phyloP scores from a whole-genome alignment of 2,797 vertebrate species.

The Phalanger gymnotis region DNA sequence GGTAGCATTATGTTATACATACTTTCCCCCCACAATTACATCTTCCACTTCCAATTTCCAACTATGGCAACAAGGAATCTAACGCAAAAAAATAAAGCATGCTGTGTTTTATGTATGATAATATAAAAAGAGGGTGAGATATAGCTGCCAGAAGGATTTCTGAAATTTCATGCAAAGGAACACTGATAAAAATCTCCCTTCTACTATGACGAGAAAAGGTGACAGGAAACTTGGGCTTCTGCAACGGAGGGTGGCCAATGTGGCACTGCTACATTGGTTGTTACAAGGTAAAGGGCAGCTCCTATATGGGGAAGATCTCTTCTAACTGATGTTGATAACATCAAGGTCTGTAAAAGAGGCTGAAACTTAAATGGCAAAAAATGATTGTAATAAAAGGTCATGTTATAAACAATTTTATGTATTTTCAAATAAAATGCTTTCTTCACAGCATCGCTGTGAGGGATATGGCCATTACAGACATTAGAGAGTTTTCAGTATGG shows the following conservation, averaged over 20 bases:
- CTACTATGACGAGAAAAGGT: not conserved
- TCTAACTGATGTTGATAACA: not conserved
- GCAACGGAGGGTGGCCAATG: no score
- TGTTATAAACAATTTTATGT: no score
- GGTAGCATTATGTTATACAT: not conserved
- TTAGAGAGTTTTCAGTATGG: no score
- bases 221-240: not conserved
- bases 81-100: not conserved
- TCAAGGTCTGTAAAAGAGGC: not conserved
- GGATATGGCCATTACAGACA: no score
- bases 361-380: not conserved
- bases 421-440: no score
- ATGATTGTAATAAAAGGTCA: no score
- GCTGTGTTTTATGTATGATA: not conserved
- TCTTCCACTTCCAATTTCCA: not conserved
- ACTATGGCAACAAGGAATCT: not conserved
- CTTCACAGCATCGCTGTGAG: no score
- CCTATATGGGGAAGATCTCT: not conserved
- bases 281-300: not conserved
- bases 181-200: not conserved
- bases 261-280: not conserved
- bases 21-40: not conserved
- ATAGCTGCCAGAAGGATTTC: not conserved
- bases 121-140: not conserved
- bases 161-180: not conserved